Evolutionary conservation across 64 coral and sea anemone genomes (phyloP).

Genomic region (Montipora foliosa): DNA sequence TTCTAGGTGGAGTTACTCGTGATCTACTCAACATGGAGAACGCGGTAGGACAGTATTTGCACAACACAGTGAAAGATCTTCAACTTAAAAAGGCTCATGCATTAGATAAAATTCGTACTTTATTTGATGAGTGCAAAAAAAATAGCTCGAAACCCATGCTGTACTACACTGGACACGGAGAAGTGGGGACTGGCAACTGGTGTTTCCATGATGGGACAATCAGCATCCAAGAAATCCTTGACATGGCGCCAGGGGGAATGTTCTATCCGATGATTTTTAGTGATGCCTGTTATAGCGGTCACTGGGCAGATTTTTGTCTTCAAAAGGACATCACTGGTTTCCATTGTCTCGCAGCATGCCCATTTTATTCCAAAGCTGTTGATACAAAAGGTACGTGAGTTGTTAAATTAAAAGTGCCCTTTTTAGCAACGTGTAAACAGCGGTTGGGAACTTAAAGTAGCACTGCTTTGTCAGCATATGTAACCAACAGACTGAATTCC

Average conservation of each 20-base stretch:
- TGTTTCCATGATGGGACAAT: not conserved
- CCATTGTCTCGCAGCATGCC: not conserved
- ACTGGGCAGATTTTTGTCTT: slow-evolving; percentile 7
- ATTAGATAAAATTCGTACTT: not conserved
- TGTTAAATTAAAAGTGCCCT: too few relatives aligned
- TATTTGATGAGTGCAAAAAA: not conserved
- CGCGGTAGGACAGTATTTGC: not conserved
- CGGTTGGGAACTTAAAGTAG: too few relatives aligned
- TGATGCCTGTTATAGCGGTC: slow-evolving; percentile 4
- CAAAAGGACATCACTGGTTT: not conserved
- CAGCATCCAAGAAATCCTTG: not conserved
- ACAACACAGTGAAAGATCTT: not conserved
- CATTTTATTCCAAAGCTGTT: not conserved
- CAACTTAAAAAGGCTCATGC: not conserved
- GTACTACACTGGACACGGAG: slow-evolving; percentile 11
- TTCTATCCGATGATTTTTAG: not conserved
- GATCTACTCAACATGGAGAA: not conserved
- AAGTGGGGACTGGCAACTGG: not conserved
- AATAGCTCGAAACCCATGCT: not conserved
- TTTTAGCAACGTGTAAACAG: too few relatives aligned
- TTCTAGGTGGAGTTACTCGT: not conserved
- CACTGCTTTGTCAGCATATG: too few relatives aligned
- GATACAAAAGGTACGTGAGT: not conserved
- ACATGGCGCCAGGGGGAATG: not conserved
- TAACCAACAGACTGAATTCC: too few relatives aligned